Percentiles rank a stretch among this genome's conserved stretches.
phyloP scores from a whole-genome alignment of 2,888 invertebrate species.

The Machimus rusticus region DNA sequence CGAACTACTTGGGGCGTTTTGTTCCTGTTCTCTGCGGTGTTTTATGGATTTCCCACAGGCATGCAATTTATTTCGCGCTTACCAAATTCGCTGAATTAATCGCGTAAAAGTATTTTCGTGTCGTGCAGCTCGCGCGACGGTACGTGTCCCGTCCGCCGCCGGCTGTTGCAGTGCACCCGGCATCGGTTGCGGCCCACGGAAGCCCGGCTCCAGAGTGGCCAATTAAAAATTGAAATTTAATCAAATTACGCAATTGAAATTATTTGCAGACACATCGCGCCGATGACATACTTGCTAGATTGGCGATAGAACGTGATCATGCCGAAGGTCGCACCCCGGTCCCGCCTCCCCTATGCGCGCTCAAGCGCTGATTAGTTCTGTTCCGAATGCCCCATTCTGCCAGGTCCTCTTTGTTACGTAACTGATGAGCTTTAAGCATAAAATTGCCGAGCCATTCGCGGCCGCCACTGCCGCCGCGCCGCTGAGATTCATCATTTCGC shows the following conservation, averaged over 20 bases:
- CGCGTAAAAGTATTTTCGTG: slow-evolving; percentile 32
- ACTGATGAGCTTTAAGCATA: slow-evolving; percentile 26
- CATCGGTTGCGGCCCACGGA: neutral
- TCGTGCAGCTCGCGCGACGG: neutral
- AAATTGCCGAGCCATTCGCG: neutral
- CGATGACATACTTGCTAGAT: slow-evolving; percentile 16
- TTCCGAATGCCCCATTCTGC: neutral
- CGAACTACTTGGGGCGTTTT: slow-evolving; percentile 21
- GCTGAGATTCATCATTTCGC: slow-evolving; percentile 1
- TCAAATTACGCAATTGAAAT: slow-evolving; percentile 40
- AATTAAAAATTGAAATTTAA: slow-evolving; percentile 40
- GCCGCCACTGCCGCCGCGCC: neutral
- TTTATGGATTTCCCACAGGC: slow-evolving; percentile 34
- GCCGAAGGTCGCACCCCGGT: slow-evolving; percentile 11
- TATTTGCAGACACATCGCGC: neutral
- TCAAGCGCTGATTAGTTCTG: slow-evolving; percentile 8
- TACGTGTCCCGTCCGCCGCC: neutral
- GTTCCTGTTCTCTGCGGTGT: slow-evolving; percentile 21
- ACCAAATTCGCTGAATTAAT: slow-evolving; percentile 20
- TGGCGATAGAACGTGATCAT: slow-evolving; percentile 10
- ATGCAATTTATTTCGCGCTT: slow-evolving; percentile 23
- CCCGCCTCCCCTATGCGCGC: neutral
- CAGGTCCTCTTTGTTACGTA: slow-evolving; percentile 1
- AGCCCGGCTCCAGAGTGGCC: neutral
- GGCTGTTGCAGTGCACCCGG: neutral